Base-by-base conservation (phyloP, 1,140 invertebrate genomes). In the Diorhabda sublineata region DNA sequence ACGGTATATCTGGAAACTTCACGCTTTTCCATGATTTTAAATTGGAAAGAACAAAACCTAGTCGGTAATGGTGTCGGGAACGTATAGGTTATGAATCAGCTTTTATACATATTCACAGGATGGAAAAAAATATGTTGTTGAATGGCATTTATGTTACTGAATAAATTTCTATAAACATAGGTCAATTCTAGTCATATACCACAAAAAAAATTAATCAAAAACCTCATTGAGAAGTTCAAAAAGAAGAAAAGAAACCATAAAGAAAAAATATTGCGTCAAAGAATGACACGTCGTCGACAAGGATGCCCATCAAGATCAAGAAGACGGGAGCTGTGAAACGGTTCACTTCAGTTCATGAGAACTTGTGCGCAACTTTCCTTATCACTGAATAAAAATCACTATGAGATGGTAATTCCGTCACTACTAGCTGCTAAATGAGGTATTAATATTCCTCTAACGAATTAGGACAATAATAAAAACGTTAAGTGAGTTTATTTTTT, bases 401-500 rank as follows among this genome's bases (percentile, higher is more conserved):
- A 74, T 74, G 68, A 61, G 56, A 66, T 56, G 69, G 66, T 69
- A 64, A 59, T 68, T 73, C 69, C 66, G 63, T 64, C 68, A 60
- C 71, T 63, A 60, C 66, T 52, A 26, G 66, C 68, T 69, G 67
- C 66, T 66, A 73, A 75, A 69, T 70, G 69, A 69, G 69, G 74
- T 71, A 75, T 75, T 75, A 75, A 70, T 72, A 75, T 75, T 75
- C 74, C 69, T 71, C 69, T 67, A 71, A 73, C 72, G 74, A 75
- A 75, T 75, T 67, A 67, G 57, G 43, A 67, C 9, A 41, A 56
- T 52, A n/a, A 64, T 64, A 64, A 64, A 64, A 64, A 64, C 56
- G 63, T 64, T 64, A 64, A 64, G 63, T 64, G 63, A 56, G 47
- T 52, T 52, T 52, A 52, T 52, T 52, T 8, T 52, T 52, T 6